phyloP scores from a whole-genome alignment of 2,888 invertebrate species.

The Drosophila ezoana region DNA sequence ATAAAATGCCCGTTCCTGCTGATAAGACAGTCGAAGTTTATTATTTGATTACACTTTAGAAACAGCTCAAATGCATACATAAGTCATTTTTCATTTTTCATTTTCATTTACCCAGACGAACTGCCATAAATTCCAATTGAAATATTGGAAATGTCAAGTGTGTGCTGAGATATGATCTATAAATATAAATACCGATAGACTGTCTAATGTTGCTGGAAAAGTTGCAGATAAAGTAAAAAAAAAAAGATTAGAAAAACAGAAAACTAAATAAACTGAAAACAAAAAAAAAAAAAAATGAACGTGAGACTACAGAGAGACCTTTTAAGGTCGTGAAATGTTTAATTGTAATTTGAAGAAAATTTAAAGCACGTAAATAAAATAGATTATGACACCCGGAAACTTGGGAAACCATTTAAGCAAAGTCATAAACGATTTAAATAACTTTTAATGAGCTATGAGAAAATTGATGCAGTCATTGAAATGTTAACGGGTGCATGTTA shows the following conservation, averaged over 20 bases:
- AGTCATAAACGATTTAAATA: background rate
- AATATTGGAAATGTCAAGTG: slow-evolving; percentile 33
- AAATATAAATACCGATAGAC: slow-evolving; percentile 8
- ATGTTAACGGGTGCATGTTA: background rate
- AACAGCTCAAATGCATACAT: background rate
- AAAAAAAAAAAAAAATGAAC: background rate
- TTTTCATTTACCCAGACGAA: background rate
- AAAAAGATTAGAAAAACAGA: slow-evolving; percentile 8
- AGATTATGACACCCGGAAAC: background rate
- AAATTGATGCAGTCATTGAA: background rate
- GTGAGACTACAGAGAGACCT: background rate
- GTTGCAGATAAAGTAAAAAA: slow-evolving; percentile 25
- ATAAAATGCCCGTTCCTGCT: slow-evolving; percentile 6
- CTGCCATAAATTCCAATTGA: slow-evolving; percentile 32
- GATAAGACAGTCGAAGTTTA: slow-evolving; percentile 17
- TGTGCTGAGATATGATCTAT: slow-evolving; percentile 30
- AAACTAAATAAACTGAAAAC: slow-evolving; percentile 3
- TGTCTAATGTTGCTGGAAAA: slow-evolving; percentile 3
- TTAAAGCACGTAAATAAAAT: slow-evolving; percentile 10
- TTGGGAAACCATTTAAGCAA: background rate
- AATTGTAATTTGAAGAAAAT: background rate
- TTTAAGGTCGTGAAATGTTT: slow-evolving; percentile 5
- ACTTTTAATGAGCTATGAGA: background rate
- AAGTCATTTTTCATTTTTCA: background rate
- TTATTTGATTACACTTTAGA: background rate